Evolutionary conservation across 2,888 invertebrate genomes (phyloP).

Genomic region (Dasypogon diadema): DNA sequence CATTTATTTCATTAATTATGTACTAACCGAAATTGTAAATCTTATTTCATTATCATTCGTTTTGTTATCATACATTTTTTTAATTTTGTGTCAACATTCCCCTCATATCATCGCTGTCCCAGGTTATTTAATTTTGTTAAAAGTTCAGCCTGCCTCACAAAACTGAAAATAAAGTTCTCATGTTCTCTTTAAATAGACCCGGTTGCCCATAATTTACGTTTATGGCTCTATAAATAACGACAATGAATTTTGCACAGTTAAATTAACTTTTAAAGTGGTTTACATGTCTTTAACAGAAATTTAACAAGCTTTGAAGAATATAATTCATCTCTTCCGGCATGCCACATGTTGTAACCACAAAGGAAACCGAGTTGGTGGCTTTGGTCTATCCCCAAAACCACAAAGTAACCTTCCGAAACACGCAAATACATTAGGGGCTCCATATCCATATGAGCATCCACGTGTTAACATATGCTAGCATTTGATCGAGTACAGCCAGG

Average conservation of each 20-base stretch:
- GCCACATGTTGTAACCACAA: constrained; percentile 59
- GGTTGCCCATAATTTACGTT: no score
- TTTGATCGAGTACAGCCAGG: constrained; percentile 54
- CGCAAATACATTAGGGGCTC: constrained; percentile 57
- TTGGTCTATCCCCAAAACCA: constrained; percentile 56
- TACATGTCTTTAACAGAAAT: constrained; percentile 41
- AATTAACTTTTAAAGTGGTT: constrained; percentile 44
- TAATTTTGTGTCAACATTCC: no score
- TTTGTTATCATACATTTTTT: no score
- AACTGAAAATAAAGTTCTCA: no score
- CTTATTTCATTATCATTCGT: no score
- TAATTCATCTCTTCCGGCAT: constrained; percentile 59
- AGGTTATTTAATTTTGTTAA: no score
- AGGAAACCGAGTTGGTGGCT: constrained; percentile 58
- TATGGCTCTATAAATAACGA: neutral
- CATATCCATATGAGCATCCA: constrained; percentile 58
- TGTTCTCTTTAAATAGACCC: no score
- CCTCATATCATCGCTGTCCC: no score
- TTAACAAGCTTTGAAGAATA: constrained; percentile 38
- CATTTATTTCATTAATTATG: no score
- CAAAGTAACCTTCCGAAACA: constrained; percentile 59
- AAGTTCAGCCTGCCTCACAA: no score
- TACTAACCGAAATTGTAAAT: no score
- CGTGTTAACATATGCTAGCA: constrained; percentile 58
- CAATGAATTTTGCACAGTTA: constrained; percentile 5